phyloP scores from a whole-genome alignment of 2,797 vertebrate species.

The Enteromius viviparus region DNA sequence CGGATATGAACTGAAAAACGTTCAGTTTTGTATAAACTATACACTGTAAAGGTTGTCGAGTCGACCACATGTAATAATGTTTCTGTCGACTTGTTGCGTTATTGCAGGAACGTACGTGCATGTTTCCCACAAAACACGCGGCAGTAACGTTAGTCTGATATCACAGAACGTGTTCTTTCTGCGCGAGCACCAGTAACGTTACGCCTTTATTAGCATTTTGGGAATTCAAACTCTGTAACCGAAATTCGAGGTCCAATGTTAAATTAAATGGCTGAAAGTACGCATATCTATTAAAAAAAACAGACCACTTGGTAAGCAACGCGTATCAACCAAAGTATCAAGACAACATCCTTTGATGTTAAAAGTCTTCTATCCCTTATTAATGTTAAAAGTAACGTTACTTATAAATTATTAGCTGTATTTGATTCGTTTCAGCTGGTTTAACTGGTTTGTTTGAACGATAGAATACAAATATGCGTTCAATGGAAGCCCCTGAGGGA shows the following conservation, averaged over 20 bases:
- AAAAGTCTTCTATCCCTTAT: too few relatives aligned
- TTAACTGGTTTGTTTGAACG: neutral
- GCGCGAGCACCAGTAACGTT: neutral
- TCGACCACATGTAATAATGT: neutral
- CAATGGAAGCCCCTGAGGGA: neutral
- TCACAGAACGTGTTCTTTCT: neutral
- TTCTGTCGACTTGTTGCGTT: constrained; percentile 41
- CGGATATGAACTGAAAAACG: neutral
- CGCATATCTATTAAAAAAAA: too few relatives aligned
- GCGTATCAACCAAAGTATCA: neutral
- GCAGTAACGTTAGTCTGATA: neutral
- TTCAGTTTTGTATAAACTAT: neutral
- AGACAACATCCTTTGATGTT: neutral
- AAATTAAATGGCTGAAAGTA: too few relatives aligned
- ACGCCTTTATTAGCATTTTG: neutral
- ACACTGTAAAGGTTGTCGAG: neutral
- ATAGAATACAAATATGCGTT: neutral
- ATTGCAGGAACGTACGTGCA: neutral
- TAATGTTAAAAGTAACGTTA: neutral
- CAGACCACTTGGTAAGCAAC: neutral
- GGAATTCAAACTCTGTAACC: neutral
- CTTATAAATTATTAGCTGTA: neutral
- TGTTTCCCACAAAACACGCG: neutral
- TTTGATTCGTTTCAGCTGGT: neutral
- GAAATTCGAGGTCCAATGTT: neutral